Conservation (phyloP, 2,113 vertebrate species). For the Forbesichthys agassizii region DNA sequence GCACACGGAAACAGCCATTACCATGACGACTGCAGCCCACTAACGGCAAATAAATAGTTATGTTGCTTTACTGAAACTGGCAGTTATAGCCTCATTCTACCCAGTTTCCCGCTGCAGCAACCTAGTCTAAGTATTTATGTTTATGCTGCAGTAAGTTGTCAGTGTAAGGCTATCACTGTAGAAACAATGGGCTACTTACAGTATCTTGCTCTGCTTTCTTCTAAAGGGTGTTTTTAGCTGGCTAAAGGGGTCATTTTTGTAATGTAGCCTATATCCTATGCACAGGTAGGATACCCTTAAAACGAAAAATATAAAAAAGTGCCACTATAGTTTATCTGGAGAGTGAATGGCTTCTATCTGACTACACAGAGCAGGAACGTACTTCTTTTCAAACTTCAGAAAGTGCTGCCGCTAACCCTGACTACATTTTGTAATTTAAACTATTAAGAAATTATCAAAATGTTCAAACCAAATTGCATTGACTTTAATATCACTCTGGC, state of each 20-base stretch:
- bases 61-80: not conserved
- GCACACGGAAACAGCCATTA: not conserved
- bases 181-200: constrained; percentile 9
- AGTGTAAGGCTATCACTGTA: not conserved
- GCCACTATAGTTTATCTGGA: constrained; percentile 13
- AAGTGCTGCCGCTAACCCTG: too few species aligned
- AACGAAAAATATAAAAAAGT: constrained; percentile 14
- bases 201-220: not conserved
- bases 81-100: not conserved
- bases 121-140: constrained; percentile 4
- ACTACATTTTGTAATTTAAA: too few species aligned
- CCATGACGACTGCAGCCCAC: not conserved
- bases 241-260: constrained; percentile 19
- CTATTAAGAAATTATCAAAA: too few species aligned
- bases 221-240: constrained; percentile 3
- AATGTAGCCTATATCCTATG: constrained; percentile 11
- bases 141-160: constrained; percentile 9
- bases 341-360: not conserved
- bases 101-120: not conserved
- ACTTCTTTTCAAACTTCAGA: too few species aligned
- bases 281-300: constrained; percentile 7
- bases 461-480: too few species aligned
- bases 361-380: not conserved
- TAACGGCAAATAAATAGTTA: not conserved
- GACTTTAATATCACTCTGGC: too few species aligned